Evolutionary conservation across 2,888 invertebrate genomes (phyloP).

Genomic region (Sericinus montela): DNA sequence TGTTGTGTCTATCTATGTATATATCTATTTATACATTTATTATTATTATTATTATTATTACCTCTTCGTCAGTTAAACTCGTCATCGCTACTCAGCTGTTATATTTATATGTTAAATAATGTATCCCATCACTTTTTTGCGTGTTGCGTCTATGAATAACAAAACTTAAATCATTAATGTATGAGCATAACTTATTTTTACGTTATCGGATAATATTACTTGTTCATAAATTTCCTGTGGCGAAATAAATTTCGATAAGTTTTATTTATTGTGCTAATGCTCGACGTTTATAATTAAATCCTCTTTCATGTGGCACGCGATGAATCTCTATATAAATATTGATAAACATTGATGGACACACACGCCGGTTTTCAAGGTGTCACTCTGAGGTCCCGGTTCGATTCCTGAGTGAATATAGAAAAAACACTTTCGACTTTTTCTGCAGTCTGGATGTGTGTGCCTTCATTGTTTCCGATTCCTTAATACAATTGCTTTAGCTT

Average conservation of each 20-base stretch:
- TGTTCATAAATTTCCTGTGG: conserved; percentile 2
- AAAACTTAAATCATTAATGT: neutral
- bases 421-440: no score
- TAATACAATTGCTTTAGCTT: no score
- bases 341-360: no score
- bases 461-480: no score
- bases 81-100: conserved; percentile 14
- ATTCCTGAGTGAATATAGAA: no score
- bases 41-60: conserved; percentile 8
- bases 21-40: no score
- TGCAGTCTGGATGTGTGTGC: no score
- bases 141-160: neutral
- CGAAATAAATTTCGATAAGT: conserved; percentile 8
- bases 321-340: no score
- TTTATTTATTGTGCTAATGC: conserved; percentile 1
- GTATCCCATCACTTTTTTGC: neutral
- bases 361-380: no score
- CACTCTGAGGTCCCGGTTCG: no score
- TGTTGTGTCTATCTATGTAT: no score
- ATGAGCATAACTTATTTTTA: neutral
- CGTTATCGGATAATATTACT: neutral
- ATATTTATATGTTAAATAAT: no score
- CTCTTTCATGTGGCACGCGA: neutral
- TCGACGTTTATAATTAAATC: neutral
- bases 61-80: conserved; percentile 21